Conservation (phyloP, 2,797 vertebrate genomes). For the Anolis apletophallus region DNA sequence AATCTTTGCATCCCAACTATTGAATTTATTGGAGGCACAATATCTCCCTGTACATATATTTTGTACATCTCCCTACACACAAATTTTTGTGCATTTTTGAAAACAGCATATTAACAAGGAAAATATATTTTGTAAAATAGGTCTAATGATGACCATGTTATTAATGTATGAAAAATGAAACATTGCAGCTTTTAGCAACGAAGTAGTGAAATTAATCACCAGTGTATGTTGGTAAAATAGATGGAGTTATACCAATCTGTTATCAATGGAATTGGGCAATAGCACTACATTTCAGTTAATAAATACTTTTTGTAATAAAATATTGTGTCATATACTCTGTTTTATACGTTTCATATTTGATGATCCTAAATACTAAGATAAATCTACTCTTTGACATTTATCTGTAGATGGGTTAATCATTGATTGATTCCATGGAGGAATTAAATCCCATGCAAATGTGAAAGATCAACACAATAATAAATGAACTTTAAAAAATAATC, state of each 20-base stretch:
- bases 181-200: constrained; percentile 24
- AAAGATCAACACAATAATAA: constrained; percentile 40
- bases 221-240: constrained; percentile 12
- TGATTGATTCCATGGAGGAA: constrained; percentile 49
- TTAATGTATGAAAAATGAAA: constrained; percentile 41
- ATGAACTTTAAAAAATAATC: background rate
- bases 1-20: background rate
- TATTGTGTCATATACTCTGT: background rate
- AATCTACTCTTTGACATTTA: background rate
- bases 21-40: background rate
- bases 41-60: background rate
- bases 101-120: constrained; percentile 43
- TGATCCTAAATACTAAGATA: constrained; percentile 2
- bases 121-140: constrained; percentile 45
- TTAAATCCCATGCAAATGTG: constrained; percentile 55
- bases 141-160: constrained; percentile 23
- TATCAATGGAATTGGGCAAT: background rate
- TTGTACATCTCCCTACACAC: background rate
- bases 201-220: constrained; percentile 34
- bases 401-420: constrained; percentile 20
- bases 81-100: background rate
- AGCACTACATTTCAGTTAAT: constrained; percentile 28
- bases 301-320: constrained; percentile 8
- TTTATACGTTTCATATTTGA: background rate
- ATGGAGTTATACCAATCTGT: background rate